These are phyloP conservation scores for Daubentonia madagascariensis DNA, from an alignment of 2,113 vertebrate species.

Conservation along the genomic window DNA sequence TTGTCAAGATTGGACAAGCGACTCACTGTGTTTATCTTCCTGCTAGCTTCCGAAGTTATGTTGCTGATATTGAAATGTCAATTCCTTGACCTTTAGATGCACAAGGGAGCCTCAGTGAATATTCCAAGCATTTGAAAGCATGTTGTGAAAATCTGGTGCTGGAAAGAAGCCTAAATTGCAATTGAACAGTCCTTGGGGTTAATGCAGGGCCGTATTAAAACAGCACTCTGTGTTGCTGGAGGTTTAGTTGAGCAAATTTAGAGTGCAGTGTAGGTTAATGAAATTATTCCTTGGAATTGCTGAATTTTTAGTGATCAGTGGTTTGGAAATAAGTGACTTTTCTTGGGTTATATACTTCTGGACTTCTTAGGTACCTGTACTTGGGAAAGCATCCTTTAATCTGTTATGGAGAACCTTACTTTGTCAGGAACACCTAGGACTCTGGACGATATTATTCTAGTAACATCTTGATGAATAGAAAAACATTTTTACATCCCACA, in stretches of 20 bases:
- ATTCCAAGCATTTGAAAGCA: conserved; percentile 42
- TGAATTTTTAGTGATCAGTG: not conserved
- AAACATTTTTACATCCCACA: conserved; percentile 57
- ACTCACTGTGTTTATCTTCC: conserved; percentile 44
- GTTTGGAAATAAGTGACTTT: conserved; percentile 8
- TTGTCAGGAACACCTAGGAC: not conserved
- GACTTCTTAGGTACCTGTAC: not conserved
- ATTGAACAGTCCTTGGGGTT: not conserved
- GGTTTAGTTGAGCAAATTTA: conserved; percentile 29
- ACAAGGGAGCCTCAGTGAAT: conserved; percentile 6
- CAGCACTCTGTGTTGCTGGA: not conserved
- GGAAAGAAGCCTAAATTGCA: conserved; percentile 24
- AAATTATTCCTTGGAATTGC: not conserved
- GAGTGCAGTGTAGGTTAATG: not conserved
- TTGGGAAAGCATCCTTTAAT: not conserved
- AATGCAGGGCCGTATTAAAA: not conserved
- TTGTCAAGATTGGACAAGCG: conserved; percentile 62
- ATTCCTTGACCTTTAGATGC: conserved; percentile 62
- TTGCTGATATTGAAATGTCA: conserved; percentile 69
- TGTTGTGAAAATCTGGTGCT: conserved; percentile 23
- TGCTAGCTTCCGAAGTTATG: conserved; percentile 10
- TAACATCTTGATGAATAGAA: conserved; percentile 53
- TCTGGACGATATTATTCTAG: not conserved
- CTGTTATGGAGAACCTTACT: not conserved
- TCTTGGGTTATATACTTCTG: not conserved